Conservation (phyloP, 2,797 vertebrate species). For the Labroides dimidiatus region DNA sequence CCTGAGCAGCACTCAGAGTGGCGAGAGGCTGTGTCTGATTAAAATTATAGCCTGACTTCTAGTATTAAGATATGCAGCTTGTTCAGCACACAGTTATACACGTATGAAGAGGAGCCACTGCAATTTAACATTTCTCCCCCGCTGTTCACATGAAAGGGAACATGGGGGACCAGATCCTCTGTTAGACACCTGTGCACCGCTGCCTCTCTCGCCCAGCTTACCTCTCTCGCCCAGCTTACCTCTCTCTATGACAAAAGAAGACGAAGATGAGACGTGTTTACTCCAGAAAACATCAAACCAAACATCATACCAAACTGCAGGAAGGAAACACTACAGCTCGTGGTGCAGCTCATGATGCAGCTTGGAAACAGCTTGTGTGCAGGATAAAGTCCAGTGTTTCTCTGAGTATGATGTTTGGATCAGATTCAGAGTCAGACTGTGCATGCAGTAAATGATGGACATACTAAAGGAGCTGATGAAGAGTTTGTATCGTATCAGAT, state of each 20-base stretch:
- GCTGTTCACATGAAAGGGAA: conserved; percentile 79
- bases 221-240: too few species aligned
- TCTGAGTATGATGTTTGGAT: too few species aligned
- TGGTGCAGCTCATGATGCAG: not conserved
- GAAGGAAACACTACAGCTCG: conserved; percentile 22
- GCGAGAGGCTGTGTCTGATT: conserved; percentile 93
- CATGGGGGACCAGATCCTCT: conserved; percentile 56
- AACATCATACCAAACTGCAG: conserved; percentile 34
- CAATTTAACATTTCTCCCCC: conserved; percentile 79
- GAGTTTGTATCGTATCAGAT: not conserved
- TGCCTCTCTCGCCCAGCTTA: not conserved
- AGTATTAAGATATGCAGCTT: conserved; percentile 91
- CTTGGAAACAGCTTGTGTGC: too few species aligned
- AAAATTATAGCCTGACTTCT: conserved; percentile 98
- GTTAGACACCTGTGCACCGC: conserved; percentile 69
- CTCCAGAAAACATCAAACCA: conserved; percentile 32
- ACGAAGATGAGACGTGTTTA: conserved; percentile 29
- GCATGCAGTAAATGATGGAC: not conserved
- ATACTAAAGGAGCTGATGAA: not conserved
- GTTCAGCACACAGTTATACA: conserved; percentile 86
- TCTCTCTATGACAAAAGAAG: conserved; percentile 37
- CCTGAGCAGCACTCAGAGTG: conserved; percentile 88
- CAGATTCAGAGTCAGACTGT: not conserved
- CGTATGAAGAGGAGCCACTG: conserved; percentile 69
- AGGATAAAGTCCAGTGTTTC: too few species aligned